Conservation (phyloP, 2,113 vertebrate species). For the Gavialis gangeticus region DNA sequence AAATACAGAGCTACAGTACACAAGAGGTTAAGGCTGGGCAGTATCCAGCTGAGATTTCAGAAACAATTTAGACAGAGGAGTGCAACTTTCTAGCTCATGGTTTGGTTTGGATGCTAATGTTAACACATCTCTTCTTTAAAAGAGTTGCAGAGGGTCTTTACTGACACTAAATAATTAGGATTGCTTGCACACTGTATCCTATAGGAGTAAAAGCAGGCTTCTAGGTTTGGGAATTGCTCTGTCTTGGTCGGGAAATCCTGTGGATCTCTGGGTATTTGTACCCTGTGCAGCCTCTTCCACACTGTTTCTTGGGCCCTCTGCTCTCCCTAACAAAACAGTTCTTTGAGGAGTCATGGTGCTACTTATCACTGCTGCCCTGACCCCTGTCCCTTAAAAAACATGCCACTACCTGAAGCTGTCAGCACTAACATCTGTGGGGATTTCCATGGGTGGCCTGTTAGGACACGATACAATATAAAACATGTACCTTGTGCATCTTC, state of each 20-base stretch:
- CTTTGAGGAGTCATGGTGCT: neutral
- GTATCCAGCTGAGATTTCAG: neutral
- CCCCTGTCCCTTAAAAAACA: neutral
- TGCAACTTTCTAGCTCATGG: neutral
- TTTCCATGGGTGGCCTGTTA: neutral
- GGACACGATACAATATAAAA: neutral
- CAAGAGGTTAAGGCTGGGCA: neutral
- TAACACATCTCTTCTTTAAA: neutral
- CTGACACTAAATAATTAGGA: neutral
- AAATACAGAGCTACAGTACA: neutral
- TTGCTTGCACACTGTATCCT: neutral
- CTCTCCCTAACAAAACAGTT: neutral
- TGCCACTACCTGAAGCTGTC: neutral
- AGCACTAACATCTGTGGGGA: neutral
- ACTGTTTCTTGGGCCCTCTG: neutral
- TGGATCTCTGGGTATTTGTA: neutral
- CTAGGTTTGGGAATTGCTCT: neutral
- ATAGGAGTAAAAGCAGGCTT: neutral
- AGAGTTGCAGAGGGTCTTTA: neutral
- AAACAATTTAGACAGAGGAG: neutral
- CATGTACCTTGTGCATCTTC: neutral
- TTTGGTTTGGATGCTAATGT: neutral
- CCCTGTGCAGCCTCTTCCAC: neutral
- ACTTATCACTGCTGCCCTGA: neutral
- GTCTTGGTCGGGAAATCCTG: neutral